Evolutionary conservation across 2,113 vertebrate species (phyloP).

Genomic region (Rhynchopsitta pachyrhyncha): DNA sequence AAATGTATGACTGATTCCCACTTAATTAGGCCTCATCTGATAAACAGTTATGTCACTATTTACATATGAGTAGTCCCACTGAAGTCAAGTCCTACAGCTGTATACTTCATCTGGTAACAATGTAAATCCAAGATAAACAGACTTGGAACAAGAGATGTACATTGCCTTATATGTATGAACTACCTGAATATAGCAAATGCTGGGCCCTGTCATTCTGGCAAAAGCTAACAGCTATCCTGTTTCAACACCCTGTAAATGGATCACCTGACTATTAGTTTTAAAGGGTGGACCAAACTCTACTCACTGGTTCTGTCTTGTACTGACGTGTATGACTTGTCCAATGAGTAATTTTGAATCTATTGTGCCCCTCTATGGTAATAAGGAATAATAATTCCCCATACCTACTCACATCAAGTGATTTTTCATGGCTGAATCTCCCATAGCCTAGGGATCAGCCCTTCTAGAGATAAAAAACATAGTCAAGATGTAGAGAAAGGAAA

Average conservation of each 20-base stretch:
- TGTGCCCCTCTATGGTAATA: not conserved
- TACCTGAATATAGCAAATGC: constrained; percentile 31
- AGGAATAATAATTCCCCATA: not conserved
- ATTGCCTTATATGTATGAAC: constrained; percentile 64
- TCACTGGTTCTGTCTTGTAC: not conserved
- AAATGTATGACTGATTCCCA: not conserved
- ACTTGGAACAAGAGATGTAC: constrained; percentile 56
- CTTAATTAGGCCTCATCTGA: constrained; percentile 54
- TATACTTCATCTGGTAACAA: constrained; percentile 63
- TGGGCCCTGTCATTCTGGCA: not conserved
- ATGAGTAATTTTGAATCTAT: not conserved
- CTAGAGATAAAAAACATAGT: not conserved
- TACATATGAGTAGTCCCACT: constrained; percentile 30
- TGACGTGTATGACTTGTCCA: not conserved
- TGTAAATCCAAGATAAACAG: constrained; percentile 67
- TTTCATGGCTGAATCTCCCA: not conserved
- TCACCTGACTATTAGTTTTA: not conserved
- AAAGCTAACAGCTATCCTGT: not conserved
- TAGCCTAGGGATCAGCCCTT: not conserved
- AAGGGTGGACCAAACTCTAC: not conserved
- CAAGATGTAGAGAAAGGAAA: not conserved
- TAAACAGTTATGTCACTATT: constrained; percentile 69
- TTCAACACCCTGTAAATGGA: not conserved
- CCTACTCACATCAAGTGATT: not conserved
- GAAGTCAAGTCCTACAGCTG: constrained; percentile 35